A percentile compares a stretch with the other conserved stretches of the same genome.
These are phyloP conservation scores for Thunnus albacares DNA, from an alignment of 2,797 vertebrate species.

Conservation along the genomic window DNA sequence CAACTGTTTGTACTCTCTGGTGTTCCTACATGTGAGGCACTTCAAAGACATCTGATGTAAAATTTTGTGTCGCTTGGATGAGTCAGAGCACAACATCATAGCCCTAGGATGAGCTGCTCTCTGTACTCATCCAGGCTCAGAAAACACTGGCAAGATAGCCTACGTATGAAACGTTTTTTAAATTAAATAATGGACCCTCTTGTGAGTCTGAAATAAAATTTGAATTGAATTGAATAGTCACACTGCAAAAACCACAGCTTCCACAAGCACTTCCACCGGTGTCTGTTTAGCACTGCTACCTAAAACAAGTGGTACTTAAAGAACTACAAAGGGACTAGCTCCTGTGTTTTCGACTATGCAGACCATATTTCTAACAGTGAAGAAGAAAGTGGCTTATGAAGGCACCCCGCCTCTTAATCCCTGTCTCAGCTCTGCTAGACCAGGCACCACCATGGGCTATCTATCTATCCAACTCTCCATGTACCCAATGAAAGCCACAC, in stretches of 20 bases:
- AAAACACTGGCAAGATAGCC: too few relatives aligned
- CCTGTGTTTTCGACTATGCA: constrained; percentile 35
- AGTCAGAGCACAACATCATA: too few relatives aligned
- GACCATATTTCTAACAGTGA: constrained; percentile 68
- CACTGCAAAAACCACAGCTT: constrained; percentile 16
- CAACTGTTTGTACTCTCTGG: too few relatives aligned
- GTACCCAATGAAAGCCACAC: constrained; percentile 53
- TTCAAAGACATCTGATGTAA: too few relatives aligned
- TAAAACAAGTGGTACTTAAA: constrained; percentile 44
- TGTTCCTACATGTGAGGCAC: too few relatives aligned
- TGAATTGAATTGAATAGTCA: background rate
- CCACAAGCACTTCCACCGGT: constrained; percentile 11
- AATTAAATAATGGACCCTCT: too few relatives aligned
- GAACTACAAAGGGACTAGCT: constrained; percentile 29
- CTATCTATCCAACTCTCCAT: constrained; percentile 67
- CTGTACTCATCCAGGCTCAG: too few relatives aligned
- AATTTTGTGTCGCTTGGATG: too few relatives aligned
- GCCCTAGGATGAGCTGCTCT: too few relatives aligned
- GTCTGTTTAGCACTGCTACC: constrained; percentile 24
- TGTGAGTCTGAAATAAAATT: too few relatives aligned
- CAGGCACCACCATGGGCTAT: constrained; percentile 66
- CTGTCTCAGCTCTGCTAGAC: constrained; percentile 61
- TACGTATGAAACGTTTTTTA: too few relatives aligned
- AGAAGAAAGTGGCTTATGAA: constrained; percentile 66
- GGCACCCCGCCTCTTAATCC: constrained; percentile 73